These are phyloP conservation scores for Psittacula echo DNA, from an alignment of 2,797 vertebrate genomes.

Conservation along the genomic window DNA sequence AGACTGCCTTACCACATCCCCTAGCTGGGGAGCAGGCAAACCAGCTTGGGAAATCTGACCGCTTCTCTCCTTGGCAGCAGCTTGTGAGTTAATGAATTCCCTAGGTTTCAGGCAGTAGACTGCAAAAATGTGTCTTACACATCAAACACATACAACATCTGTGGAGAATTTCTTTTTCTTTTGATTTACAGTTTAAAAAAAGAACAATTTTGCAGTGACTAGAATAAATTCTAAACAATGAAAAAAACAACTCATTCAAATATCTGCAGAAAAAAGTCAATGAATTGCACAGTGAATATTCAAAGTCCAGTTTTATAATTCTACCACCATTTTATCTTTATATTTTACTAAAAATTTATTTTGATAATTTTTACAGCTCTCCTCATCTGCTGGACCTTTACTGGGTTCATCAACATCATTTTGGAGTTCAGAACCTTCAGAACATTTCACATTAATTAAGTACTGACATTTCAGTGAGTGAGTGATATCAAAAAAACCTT, in stretches of 20 bases:
- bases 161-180: slow-evolving; percentile 48
- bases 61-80: slow-evolving; percentile 1
- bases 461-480: neutral
- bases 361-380: neutral
- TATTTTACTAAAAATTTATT: neutral
- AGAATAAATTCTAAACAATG: slow-evolving; percentile 43
- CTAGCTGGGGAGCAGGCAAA: neutral
- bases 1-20: neutral
- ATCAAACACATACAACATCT: slow-evolving; percentile 57
- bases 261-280: neutral
- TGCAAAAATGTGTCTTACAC: slow-evolving; percentile 56
- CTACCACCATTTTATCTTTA: neutral
- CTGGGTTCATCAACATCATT: neutral
- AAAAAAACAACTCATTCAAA: neutral
- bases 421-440: neutral
- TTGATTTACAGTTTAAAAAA: slow-evolving; percentile 56
- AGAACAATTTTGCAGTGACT: slow-evolving; percentile 20
- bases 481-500: neutral
- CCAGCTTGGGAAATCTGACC: slow-evolving; percentile 9
- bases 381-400: neutral
- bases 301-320: neutral
- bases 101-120: slow-evolving; percentile 41
- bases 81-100: slow-evolving; percentile 56
- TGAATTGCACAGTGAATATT: neutral
- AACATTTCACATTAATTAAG: neutral